Conservation (phyloP, 2,113 vertebrate species). For the Colius striatus region DNA sequence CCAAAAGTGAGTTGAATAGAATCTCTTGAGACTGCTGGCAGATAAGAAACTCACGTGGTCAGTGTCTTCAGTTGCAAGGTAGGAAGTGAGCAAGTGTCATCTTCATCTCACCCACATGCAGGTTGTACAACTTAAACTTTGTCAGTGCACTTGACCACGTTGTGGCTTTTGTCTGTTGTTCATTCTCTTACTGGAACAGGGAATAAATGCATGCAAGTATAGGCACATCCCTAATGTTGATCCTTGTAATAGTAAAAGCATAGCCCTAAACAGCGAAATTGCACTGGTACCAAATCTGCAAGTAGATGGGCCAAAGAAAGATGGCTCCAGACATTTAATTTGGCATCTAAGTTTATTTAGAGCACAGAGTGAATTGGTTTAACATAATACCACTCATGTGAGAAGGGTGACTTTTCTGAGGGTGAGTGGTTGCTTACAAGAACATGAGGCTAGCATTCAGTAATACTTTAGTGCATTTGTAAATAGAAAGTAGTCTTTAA, state of each 20-base stretch:
- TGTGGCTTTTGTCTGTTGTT: background rate
- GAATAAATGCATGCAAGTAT: background rate
- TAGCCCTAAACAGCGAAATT: background rate
- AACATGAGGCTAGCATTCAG: background rate
- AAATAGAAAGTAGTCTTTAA: background rate
- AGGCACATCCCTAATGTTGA: background rate
- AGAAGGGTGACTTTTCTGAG: background rate
- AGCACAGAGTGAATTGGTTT: background rate
- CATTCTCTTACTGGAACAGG: background rate
- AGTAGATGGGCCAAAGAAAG: background rate
- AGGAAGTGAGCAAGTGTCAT: background rate
- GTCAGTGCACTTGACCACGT: background rate
- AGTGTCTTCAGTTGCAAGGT: background rate
- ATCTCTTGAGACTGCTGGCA: background rate
- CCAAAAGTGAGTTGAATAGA: background rate
- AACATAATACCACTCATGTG: background rate
- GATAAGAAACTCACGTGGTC: background rate
- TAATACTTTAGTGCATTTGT: background rate
- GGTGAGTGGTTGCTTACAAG: background rate
- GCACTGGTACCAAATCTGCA: background rate
- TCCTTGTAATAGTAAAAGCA: background rate
- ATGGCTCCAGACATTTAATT: background rate
- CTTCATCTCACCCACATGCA: background rate
- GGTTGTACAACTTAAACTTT: background rate
- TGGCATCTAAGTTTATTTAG: background rate